Base-by-base conservation (phyloP, 2,113 vertebrate genomes). In the Cyanoliseus patagonus region DNA sequence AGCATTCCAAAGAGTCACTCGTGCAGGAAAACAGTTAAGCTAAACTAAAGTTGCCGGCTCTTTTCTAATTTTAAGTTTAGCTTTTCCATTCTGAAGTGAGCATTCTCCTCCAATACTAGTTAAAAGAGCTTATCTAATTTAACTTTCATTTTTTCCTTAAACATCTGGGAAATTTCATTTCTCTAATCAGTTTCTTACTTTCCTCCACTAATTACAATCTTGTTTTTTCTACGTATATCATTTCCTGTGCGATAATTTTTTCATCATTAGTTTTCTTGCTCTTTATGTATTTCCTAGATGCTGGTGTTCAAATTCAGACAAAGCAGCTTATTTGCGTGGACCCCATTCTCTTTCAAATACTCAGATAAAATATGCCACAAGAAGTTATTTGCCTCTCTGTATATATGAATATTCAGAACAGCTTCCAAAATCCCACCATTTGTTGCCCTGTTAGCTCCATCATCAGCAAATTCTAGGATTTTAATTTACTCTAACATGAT, bases 141-240 rank as follows among this genome's bases (percentile, higher is more conserved):
- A 94, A 92, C 94, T 93, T 85, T 37, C 31, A 25, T 79, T 95
- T 94, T 96, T 96, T 44, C 46, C 77, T 79, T 94, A 93, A 95
- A 91, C 68, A 84, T 95, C 96, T 96, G 90, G 83, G 88, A 96
- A 94, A 94, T 64, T 95, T 92, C 57, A 93, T 92, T 95, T 96
- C 93, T 95, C 94, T 96, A 90, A 97, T 97, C 90, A 72, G 94
- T 90, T 89, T 94, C 94, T 70, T 96, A 94, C 95, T 97, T 96
- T 96, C 94, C 85, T 86, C 85, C 37, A 51, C 92, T 88, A 85
- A 95, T 87, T 97, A 91, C 63, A 90, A 94, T 77, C 80, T 80
- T 95, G 86, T 70, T 74, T 96, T 92, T 94, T 42, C 46, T 81
- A 91, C 46, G 20, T 88, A 79, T 83, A 97, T 97, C 27, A 97